Percentiles rank a stretch among this genome's conserved stretches.
These are phyloP conservation scores for Notothenia coriiceps DNA, from an alignment of 2,113 vertebrate genomes.

Conservation along the genomic window DNA sequence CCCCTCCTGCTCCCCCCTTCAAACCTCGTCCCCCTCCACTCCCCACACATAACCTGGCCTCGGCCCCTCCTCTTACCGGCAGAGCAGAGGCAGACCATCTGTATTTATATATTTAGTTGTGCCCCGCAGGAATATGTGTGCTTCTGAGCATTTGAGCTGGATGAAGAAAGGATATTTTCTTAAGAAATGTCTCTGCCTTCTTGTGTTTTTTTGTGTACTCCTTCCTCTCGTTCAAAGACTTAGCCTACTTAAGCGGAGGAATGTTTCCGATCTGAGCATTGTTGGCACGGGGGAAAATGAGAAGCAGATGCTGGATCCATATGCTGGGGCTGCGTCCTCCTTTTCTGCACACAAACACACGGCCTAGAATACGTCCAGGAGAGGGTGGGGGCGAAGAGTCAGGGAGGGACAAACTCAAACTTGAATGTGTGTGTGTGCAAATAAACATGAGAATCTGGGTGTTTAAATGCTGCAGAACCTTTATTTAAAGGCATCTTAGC, in stretches of 20 bases:
- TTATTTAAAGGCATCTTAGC: constrained; percentile 61
- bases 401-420: constrained; percentile 23
- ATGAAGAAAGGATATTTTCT: constrained; percentile 54
- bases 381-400: constrained; percentile 49
- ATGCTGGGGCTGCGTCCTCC: constrained; percentile 49
- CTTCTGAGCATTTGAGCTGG: constrained; percentile 37
- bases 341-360: constrained; percentile 60
- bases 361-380: constrained; percentile 46
- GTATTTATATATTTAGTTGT: constrained; percentile 37
- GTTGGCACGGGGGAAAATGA: constrained; percentile 71
- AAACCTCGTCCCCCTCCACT: constrained; percentile 23
- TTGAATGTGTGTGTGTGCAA: neutral
- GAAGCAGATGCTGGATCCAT: constrained; percentile 80
- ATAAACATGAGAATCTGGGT: constrained; percentile 43
- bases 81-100: constrained; percentile 39
- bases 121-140: constrained; percentile 35
- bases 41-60: constrained; percentile 36
- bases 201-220: constrained; percentile 47
- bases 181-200: constrained; percentile 40
- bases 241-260: constrained; percentile 59
- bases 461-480: constrained; percentile 47
- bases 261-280: constrained; percentile 77
- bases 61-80: constrained; percentile 21
- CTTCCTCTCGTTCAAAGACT: constrained; percentile 62
- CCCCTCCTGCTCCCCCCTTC: constrained; percentile 7